Percentiles rank a stretch among this genome's conserved stretches.
phyloP scores from a whole-genome alignment of 2,113 vertebrate species.

The Megaptera novaeangliae region DNA sequence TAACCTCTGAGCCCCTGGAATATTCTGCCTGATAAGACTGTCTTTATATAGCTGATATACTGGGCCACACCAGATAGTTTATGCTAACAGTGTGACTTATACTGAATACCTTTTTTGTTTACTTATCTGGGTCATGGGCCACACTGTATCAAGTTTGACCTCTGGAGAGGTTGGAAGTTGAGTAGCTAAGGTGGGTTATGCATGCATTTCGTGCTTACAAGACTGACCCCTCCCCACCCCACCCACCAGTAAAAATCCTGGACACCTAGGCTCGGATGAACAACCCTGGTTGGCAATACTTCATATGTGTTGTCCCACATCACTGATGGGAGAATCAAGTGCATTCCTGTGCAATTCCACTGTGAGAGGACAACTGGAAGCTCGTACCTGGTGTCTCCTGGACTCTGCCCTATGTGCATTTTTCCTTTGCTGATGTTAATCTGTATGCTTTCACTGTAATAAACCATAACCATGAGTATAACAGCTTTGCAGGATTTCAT shows the following conservation, averaged over 20 bases:
- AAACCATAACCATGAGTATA: neutral
- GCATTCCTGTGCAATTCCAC: neutral
- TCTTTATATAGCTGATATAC: neutral
- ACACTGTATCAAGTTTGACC: neutral
- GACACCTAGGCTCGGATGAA: neutral
- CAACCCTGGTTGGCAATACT: neutral
- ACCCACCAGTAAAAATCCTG: neutral
- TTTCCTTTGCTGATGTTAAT: neutral
- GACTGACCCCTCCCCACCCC: neutral
- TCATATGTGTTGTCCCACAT: neutral
- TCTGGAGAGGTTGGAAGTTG: neutral
- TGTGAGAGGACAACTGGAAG: neutral
- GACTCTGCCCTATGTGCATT: neutral
- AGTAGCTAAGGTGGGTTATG: neutral
- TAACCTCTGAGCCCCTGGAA: neutral
- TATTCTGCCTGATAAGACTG: neutral
- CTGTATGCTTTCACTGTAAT: neutral
- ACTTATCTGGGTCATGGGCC: neutral
- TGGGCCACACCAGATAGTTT: neutral
- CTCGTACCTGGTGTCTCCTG: neutral
- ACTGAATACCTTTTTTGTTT: neutral
- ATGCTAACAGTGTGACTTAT: neutral
- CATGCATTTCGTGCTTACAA: neutral
- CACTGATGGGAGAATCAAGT: neutral
- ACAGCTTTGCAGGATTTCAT: neutral